These are phyloP conservation scores for Raja brachyura DNA, from an alignment of 2,113 vertebrate genomes.

Conservation along the genomic window DNA sequence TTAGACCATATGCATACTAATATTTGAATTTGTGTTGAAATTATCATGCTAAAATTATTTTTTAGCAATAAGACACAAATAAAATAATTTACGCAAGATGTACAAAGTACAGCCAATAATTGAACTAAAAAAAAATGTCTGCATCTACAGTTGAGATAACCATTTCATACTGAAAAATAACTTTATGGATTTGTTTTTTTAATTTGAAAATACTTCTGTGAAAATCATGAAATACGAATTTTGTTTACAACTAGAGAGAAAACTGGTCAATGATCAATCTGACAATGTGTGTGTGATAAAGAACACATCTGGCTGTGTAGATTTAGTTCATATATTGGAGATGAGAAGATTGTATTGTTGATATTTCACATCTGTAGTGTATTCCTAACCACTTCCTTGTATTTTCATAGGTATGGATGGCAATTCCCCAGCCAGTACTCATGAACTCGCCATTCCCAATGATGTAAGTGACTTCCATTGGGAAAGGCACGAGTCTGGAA, in stretches of 20 bases:
- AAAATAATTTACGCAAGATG: no score
- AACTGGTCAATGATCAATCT: neutral
- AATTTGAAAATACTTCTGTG: neutral
- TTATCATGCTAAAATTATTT: no score
- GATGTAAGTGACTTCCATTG: conserved; percentile 73
- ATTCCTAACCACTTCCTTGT: conserved; percentile 45
- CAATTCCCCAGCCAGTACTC: conserved; percentile 90
- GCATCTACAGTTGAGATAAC: neutral
- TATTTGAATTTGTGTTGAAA: no score
- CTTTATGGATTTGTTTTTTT: neutral
- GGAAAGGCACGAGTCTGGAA: neutral
- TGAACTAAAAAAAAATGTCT: neutral
- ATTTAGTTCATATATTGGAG: neutral
- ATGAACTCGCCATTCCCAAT: conserved; percentile 97
- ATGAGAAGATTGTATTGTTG: neutral
- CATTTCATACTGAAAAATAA: neutral
- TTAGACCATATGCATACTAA: no score
- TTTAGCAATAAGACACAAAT: no score
- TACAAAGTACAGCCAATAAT: neutral
- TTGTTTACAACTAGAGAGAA: neutral
- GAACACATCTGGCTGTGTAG: neutral
- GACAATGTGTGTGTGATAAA: neutral
- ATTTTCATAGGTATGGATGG: conserved; percentile 82
- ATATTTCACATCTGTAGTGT: neutral
- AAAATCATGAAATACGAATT: conserved; percentile 22